Percentiles rank a stretch among this genome's conserved stretches.
Evolutionary conservation across 2,113 vertebrate genomes (phyloP).

Genomic region (Oryzias woworae): DNA sequence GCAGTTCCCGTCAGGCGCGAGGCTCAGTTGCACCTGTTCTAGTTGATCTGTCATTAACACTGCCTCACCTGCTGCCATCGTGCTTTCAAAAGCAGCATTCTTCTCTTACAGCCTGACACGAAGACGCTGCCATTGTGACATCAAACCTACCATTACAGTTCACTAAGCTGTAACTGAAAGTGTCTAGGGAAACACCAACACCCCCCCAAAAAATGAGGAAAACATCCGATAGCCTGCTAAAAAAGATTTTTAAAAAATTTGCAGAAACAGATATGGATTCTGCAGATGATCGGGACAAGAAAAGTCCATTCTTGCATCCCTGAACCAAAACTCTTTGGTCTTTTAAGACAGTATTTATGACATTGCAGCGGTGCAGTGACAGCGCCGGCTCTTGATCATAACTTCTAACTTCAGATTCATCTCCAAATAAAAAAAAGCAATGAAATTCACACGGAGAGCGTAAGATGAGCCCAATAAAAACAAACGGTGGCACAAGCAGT

Average conservation of each 20-base stretch:
- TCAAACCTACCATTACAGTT: conserved; percentile 16
- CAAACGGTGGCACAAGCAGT: neutral
- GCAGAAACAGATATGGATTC: conserved; percentile 13
- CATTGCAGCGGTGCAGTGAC: conserved; percentile 34
- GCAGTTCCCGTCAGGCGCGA: conserved; percentile 17
- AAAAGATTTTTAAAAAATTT: conserved; percentile 1
- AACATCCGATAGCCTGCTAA: conserved; percentile 2
- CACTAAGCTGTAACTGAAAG: conserved; percentile 24
- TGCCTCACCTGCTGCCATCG: conserved; percentile 47
- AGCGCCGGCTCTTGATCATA: conserved; percentile 21
- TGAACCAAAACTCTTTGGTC: conserved; percentile 1
- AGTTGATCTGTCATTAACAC: conserved; percentile 49
- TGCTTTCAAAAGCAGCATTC: conserved; percentile 21
- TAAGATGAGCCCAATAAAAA: conserved; percentile 48
- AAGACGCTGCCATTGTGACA: conserved; percentile 39
- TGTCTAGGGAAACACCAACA: neutral
- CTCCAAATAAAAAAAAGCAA: conserved; percentile 22
- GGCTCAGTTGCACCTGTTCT: conserved; percentile 24
- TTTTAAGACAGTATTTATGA: conserved; percentile 37
- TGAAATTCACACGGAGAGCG: conserved; percentile 19
- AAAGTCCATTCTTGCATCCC: conserved; percentile 10
- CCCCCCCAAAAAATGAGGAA: conserved; percentile 2
- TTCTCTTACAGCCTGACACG: conserved; percentile 47
- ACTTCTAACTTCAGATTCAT: conserved; percentile 20
- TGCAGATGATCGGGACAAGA: conserved; percentile 18